Conservation (phyloP, 2,888 invertebrate genomes). For the Watsonalla cultraria region DNA sequence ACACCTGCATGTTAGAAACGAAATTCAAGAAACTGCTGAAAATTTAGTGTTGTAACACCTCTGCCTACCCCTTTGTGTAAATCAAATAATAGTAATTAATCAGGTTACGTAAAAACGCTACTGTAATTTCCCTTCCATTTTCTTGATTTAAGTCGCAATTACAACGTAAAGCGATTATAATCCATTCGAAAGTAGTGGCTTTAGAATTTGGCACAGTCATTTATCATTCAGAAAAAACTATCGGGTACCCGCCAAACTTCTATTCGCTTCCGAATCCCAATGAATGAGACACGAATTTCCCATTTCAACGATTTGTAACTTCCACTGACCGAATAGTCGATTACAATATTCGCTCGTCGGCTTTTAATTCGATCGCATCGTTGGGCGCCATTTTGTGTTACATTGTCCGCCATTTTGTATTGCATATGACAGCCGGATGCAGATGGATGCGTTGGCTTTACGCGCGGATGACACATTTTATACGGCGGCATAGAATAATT, state of each 20-base stretch:
- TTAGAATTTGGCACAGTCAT: background rate
- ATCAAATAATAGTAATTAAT: too few relatives aligned
- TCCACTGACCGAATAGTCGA: background rate
- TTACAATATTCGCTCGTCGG: conserved; percentile 11
- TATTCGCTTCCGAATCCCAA: background rate
- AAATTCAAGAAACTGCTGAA: too few relatives aligned
- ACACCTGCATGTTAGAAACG: too few relatives aligned
- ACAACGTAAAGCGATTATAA: background rate
- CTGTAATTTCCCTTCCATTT: background rate
- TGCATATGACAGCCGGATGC: conserved; percentile 17
- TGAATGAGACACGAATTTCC: conserved; percentile 23
- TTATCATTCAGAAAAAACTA: background rate
- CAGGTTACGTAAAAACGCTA: too few relatives aligned
- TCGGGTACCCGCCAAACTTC: background rate
- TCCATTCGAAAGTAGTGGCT: background rate
- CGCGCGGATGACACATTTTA: conserved; percentile 15
- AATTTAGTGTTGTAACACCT: too few relatives aligned
- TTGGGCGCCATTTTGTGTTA: conserved; percentile 17
- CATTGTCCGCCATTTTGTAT: conserved; percentile 14
- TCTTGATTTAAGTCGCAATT: background rate
- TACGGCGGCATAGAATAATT: background rate
- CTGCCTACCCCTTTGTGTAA: too few relatives aligned
- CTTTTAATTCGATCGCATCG: conserved; percentile 15
- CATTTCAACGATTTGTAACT: conserved; percentile 22
- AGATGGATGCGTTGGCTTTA: conserved; percentile 24